These are phyloP conservation scores for Oreonectes daqikongensis DNA, from an alignment of 2,797 vertebrate genomes.

Conservation along the genomic window DNA sequence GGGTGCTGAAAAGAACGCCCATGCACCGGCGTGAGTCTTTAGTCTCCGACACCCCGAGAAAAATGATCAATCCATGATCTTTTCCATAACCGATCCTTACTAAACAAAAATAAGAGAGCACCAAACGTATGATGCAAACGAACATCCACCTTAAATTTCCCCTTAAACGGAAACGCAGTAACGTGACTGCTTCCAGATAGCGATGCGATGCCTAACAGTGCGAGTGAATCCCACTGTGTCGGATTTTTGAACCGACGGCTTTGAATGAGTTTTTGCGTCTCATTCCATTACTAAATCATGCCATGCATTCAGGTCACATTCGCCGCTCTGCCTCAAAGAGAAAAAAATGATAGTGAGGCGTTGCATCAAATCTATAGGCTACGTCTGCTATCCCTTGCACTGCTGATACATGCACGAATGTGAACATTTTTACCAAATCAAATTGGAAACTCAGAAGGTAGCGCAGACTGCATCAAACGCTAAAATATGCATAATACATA, in stretches of 20 bases:
- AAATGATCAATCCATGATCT: conserved; percentile 72
- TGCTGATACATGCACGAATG: conserved; percentile 28
- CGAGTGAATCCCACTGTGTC: conserved; percentile 62
- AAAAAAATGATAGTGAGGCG: conserved; percentile 69
- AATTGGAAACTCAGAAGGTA: conserved; percentile 11
- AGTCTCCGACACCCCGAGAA: conserved; percentile 65
- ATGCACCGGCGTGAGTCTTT: conserved; percentile 69
- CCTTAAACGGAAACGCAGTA: conserved; percentile 44
- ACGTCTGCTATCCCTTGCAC: conserved; percentile 60
- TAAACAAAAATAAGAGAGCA: conserved; percentile 60
- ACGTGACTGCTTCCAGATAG: conserved; percentile 59
- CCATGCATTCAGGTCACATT: conserved; percentile 80
- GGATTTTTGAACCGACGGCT: conserved; percentile 69
- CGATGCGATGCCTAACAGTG: conserved; percentile 74
- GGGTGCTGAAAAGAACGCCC: conserved; percentile 62
- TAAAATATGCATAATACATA: not conserved
- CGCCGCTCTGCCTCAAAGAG: conserved; percentile 63
- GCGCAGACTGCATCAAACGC: conserved; percentile 22
- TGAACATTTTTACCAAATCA: conserved; percentile 13
- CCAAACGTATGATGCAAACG: conserved; percentile 61
- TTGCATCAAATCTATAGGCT: conserved; percentile 70
- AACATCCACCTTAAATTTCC: conserved; percentile 50
- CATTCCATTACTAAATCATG: conserved; percentile 74
- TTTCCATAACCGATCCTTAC: conserved; percentile 62
- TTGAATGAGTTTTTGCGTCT: conserved; percentile 77